Base-by-base conservation (phyloP, 2,888 invertebrate genomes). In the Drosophila planitibia region DNA sequence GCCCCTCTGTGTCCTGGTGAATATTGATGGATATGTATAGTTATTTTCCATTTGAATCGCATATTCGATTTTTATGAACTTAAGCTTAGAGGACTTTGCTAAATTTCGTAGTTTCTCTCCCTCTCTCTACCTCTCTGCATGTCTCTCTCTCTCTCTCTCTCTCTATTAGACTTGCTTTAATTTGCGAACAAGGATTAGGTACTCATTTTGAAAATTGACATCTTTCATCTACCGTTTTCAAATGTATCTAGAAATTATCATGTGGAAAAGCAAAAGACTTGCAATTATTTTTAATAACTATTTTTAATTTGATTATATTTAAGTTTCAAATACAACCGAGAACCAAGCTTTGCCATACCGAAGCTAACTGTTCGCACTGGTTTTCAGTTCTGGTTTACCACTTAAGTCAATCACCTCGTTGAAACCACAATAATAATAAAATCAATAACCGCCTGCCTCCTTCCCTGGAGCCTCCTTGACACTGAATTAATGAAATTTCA, bases 401-500 rank as follows among this genome's bases (percentile, higher is more conserved):
- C 30, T 37, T 22, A 47, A 68, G 68, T 39, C 32, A 44, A 41
- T n/a, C n/a, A 51, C 3, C 28, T 30, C 30, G 4, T 30, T 16
- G 22, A 33, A 68, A 14, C 47, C 37, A 30, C 30, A 28, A 32
- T 35, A 28, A 70, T 52, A 35, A 60, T 69, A 35, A 70, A 25
- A 70, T 25, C 16, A 70, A 51, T 51, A 51, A 19, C 22, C 28
- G 10, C 49, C 9, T 14, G 12, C 14, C 3, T 3, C 7, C 28
- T 16, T 49, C 35, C 14, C 71, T n/a, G 19, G 30, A 22, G 22
- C 30, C 30, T 25, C 28, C 33, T 41, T 44, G 58, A 58, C 70
- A 37, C 41, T 35, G 25, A 51, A 52, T 54, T 61, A 41, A 58
- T 49, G 28, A 30, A 72, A 62, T 62, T 68, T 53, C 19, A 62